A percentile compares a stretch with the other conserved stretches of the same genome.
phyloP scores from a whole-genome alignment of 2,113 vertebrate species.

The Colistium nudipinnis region DNA sequence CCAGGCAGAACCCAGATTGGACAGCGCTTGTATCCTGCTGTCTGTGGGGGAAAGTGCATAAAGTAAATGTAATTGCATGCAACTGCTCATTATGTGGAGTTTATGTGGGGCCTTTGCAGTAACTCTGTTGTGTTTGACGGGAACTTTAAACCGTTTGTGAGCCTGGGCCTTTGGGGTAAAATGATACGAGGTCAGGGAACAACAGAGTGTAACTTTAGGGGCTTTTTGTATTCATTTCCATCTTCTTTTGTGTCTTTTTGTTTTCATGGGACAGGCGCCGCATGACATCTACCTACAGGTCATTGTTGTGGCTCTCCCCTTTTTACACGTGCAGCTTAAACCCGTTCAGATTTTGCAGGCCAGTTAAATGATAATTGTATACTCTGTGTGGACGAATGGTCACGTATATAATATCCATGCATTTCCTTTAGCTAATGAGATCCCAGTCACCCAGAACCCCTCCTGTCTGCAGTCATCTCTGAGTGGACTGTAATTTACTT shows the following conservation, averaged over 20 bases:
- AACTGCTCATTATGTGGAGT: conserved; percentile 15
- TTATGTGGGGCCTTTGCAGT: not conserved
- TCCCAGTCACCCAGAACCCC: not conserved
- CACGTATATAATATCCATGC: not conserved
- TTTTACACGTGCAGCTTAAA: not conserved
- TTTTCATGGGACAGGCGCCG: conserved; percentile 11
- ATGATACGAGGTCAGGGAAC: conserved; percentile 44
- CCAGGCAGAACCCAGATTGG: conserved; percentile 6
- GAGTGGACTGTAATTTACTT: conserved; percentile 65
- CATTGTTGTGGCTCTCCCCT: not conserved
- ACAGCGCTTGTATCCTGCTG: conserved; percentile 6
- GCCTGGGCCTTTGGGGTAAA: conserved; percentile 43
- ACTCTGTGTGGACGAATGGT: not conserved
- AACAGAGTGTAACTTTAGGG: conserved; percentile 39
- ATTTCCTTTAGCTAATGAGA: conserved; percentile 60
- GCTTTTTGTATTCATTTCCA: conserved; percentile 51
- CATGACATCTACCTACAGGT: conserved; percentile 11
- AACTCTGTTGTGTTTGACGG: conserved; percentile 9
- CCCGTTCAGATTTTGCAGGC: not conserved
- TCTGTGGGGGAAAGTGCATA: not conserved
- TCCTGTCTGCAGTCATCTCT: conserved; percentile 20
- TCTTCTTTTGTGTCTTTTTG: conserved; percentile 38
- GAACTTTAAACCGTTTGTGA: conserved; percentile 21
- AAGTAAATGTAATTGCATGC: not conserved
- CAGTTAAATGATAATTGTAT: not conserved